Base-by-base conservation (phyloP, 37 sponge, comb jelly and placozoan species). In the Haliclona indistincta region DNA sequence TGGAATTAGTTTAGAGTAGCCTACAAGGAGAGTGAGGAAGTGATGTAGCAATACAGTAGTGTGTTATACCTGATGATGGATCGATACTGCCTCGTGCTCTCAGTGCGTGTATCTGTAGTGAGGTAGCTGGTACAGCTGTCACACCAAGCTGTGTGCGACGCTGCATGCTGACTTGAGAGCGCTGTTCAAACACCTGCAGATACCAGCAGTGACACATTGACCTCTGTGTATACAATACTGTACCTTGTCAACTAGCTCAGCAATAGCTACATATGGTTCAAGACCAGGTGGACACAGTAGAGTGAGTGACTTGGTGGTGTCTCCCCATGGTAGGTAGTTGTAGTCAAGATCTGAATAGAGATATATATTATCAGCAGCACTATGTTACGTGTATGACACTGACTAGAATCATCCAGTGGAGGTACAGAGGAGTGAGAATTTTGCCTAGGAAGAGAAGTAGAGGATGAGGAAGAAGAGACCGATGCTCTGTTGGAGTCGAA, bases 41-140 rank as follows among this genome's bases (percentile, higher is more conserved):
- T 51, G 54, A 32, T 22, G 54, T 6, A 33, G 55, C 2, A 30
- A 49, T 28, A 7, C 22, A 4, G 23, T 1, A 26, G 17, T 49
- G 52, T 49, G 5, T 34, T 60, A 4, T 67, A 83, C 85, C 85
- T 45, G 85, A 25, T 4, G 63, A 39, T 26, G 56, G 30, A 1
- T 77, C 78, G 37, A 77, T 61, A 49, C 77, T 75, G 29, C 73
- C 78, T 4, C 67, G 45, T 1, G 73, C 78, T 56, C 85, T 77
- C 44, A 84, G 78, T 65, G 73, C 56, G 38, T 77, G 85, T 17
- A 77, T 77, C 67, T 84, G 85, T n/a, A 84, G 38, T 54, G 85
- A 72, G 32, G 77, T 84, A 35, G 85, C 85, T 25, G 85, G 85
- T 32, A 77, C 41, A 11, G 73, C 51, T 70, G 51, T 2, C 33